phyloP scores from a whole-genome alignment of 1,140 invertebrate genomes.

The Drosophila sechellia region DNA sequence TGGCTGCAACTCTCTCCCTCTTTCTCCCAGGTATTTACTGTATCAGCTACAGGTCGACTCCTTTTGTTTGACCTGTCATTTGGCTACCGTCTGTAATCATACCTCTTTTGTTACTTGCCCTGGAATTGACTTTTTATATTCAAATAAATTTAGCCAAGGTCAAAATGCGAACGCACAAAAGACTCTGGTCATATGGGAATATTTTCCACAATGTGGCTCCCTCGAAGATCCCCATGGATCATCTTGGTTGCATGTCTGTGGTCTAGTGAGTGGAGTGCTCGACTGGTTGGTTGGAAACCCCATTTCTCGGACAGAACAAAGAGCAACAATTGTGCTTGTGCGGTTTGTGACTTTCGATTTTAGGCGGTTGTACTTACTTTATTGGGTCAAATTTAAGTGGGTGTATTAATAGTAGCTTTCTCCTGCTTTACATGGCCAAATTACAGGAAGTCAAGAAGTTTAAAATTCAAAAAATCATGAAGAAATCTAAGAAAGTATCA shows the following conservation, averaged over 20 bases:
- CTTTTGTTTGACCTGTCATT: conserved; percentile 61
- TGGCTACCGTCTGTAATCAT: conserved; percentile 46
- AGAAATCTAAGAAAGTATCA: not conserved
- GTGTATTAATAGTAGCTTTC: conserved; percentile 39
- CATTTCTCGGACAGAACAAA: conserved; percentile 20
- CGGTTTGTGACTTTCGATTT: conserved; percentile 78
- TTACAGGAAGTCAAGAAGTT: not conserved
- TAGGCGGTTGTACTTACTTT: conserved; percentile 43
- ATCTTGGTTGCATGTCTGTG: conserved; percentile 67
- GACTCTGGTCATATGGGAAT: conserved; percentile 19
- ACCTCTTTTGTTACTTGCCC: conserved; percentile 35
- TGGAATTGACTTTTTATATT: conserved; percentile 49
- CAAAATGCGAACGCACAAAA: conserved; percentile 49
- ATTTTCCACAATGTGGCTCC: conserved; percentile 16
- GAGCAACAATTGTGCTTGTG: conserved; percentile 40
- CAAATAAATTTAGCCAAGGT: conserved; percentile 74
- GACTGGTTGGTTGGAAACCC: not conserved
- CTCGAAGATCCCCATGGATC: conserved; percentile 7
- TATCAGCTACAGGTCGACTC: conserved; percentile 10
- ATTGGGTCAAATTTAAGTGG: conserved; percentile 59
- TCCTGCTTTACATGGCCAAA: conserved; percentile 23
- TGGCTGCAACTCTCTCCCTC: conserved; percentile 3
- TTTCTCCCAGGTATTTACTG: conserved; percentile 10
- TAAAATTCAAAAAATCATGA: not conserved
- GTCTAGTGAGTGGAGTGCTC: conserved; percentile 52